These are phyloP conservation scores for Oscheius sp. DNA, from an alignment of 2,888 invertebrate genomes.

Conservation along the genomic window DNA sequence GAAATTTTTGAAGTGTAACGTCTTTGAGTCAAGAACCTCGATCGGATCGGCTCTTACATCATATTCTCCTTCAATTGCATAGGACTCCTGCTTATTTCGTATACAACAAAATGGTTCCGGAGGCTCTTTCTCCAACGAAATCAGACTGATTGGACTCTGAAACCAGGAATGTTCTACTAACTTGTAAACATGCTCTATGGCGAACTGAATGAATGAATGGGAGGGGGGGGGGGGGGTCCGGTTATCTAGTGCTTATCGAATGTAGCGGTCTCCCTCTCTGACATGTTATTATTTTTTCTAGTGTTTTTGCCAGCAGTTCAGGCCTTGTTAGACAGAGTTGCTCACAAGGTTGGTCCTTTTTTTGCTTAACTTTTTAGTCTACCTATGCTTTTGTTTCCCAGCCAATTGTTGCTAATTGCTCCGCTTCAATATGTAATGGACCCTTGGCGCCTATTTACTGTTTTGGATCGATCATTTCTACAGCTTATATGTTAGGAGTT, in stretches of 20 bases:
- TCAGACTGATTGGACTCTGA: slow-evolving; percentile 41
- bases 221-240: slow-evolving; percentile 6
- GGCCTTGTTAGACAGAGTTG: not conserved
- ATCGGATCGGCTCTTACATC: slow-evolving; percentile 47
- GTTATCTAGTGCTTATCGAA: slow-evolving; percentile 18
- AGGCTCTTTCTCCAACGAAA: slow-evolving; percentile 39
- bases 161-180: slow-evolving; percentile 5
- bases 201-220: too few relatives aligned
- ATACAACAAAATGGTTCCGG: slow-evolving; percentile 65
- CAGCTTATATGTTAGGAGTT: slow-evolving; percentile 47
- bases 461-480: slow-evolving; percentile 40
- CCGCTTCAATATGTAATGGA: slow-evolving; percentile 50
- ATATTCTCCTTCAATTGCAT: slow-evolving; percentile 57
- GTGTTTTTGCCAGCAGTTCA: not conserved
- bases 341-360: not conserved
- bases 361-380: not conserved
- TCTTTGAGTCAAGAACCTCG: slow-evolving; percentile 60
- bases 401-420: slow-evolving; percentile 40
- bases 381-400: not conserved
- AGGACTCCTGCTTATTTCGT: slow-evolving; percentile 31
- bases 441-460: slow-evolving; percentile 56
- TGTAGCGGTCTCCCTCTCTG: not conserved
- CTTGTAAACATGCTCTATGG: slow-evolving; percentile 9
- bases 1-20: slow-evolving; percentile 55
- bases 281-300: not conserved